Evolutionary conservation across 2,113 vertebrate species (phyloP).

Genomic region (Nerophis lumbriciformis): DNA sequence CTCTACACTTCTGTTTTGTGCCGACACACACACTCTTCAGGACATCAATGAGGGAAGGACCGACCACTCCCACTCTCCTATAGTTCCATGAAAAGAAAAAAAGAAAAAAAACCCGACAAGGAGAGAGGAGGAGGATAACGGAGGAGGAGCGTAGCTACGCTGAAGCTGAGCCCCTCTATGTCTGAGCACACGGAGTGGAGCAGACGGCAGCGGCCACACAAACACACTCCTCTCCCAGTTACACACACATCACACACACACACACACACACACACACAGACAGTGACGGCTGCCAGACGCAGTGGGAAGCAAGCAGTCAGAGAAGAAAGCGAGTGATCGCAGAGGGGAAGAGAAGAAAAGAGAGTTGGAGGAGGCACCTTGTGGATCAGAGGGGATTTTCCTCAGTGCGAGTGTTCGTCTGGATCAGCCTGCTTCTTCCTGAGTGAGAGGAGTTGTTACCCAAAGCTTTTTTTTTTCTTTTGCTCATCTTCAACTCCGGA

Average conservation of each 20-base stretch:
- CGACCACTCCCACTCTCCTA: conserved; percentile 68
- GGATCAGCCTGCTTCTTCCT: conserved; percentile 52
- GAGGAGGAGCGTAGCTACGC: conserved; percentile 59
- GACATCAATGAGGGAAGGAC: conserved; percentile 46
- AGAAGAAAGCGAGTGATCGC: conserved; percentile 56
- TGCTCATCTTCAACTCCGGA: conserved; percentile 53
- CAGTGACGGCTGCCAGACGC: conserved; percentile 59
- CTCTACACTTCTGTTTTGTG: conserved; percentile 27
- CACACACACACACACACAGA: conserved; percentile 38
- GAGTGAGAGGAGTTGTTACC: conserved; percentile 50
- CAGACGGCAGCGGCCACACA: conserved; percentile 69
- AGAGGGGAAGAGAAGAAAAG: conserved; percentile 51
- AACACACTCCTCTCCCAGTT: conserved; percentile 62
- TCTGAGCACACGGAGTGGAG: conserved; percentile 67
- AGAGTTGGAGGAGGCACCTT: conserved; percentile 67
- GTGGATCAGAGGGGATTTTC: conserved; percentile 66
- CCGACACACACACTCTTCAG: conserved; percentile 19
- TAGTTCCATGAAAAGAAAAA: conserved; percentile 77
- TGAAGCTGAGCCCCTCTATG: conserved; percentile 69
- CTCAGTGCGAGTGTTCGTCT: conserved; percentile 53
- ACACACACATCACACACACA: conserved; percentile 49
- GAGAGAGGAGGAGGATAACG: conserved; percentile 41
- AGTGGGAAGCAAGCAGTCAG: conserved; percentile 58
- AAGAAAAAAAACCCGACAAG: conserved; percentile 54
- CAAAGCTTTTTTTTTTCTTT: conserved; percentile 41